phyloP scores from a whole-genome alignment of 2,113 vertebrate species.

The Machaerirhynchus nigripectus region DNA sequence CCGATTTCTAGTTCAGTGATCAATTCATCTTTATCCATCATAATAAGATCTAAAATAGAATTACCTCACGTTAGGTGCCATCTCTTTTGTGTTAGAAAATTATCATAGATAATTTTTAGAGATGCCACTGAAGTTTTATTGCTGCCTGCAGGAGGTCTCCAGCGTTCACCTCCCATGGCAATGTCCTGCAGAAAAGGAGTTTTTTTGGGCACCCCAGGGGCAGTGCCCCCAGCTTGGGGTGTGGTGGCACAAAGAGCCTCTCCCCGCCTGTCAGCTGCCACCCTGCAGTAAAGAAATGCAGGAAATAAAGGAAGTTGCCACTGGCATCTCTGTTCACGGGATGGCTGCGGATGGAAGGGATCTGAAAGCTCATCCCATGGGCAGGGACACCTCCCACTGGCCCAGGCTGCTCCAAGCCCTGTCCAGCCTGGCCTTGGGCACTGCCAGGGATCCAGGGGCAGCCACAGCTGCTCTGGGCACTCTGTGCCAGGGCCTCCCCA shows the following conservation, averaged over 20 bases:
- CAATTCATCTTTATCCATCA: conserved; percentile 69
- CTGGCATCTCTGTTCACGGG: not conserved
- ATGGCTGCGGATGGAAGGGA: not conserved
- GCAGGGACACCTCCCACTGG: fast-evolving
- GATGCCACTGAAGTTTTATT: conserved; percentile 40
- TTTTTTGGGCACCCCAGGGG: not conserved
- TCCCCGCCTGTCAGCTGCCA: not conserved
- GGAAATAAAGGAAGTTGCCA: not conserved
- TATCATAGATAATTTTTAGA: conserved; percentile 31
- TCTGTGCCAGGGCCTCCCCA: not conserved
- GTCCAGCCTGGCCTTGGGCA: not conserved
- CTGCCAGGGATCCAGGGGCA: not conserved
- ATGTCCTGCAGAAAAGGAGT: not conserved
- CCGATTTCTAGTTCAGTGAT: conserved; percentile 68
- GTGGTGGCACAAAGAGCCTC: not conserved
- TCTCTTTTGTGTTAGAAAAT: conserved; percentile 27
- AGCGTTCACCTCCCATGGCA: not conserved
- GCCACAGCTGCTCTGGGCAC: not conserved
- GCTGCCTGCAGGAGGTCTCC: conserved; percentile 39
- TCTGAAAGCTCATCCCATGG: not conserved
- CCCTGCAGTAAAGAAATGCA: not conserved
- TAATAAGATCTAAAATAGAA: conserved; percentile 58
- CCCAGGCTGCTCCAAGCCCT: not conserved
- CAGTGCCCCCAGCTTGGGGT: fast-evolving
- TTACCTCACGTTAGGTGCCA: conserved; percentile 33